Percentiles rank a stretch among this genome's conserved stretches.
Evolutionary conservation across 2,797 vertebrate species (phyloP).

Genomic region (Eulemur mongoz): DNA sequence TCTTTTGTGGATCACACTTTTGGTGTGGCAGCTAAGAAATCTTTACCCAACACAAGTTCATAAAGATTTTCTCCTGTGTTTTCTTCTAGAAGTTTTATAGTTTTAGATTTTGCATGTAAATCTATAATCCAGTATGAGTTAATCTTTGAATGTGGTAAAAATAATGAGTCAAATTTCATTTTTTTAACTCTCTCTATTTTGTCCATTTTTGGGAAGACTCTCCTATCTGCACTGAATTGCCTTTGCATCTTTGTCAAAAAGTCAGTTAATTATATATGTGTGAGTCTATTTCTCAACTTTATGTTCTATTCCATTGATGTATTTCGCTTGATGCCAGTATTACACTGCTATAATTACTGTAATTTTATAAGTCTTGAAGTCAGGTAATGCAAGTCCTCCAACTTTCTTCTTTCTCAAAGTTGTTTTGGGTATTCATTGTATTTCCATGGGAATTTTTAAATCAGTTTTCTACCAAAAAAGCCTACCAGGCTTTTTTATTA

Average conservation of each 20-base stretch:
- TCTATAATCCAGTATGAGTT: background rate
- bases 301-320: background rate
- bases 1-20: background rate
- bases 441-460: background rate
- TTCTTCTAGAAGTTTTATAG: background rate
- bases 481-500: background rate
- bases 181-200: background rate
- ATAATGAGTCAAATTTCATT: background rate
- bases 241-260: background rate
- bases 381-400: background rate
- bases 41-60: background rate
- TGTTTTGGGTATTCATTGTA: background rate
- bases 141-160: background rate
- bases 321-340: background rate
- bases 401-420: background rate
- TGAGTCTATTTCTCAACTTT: background rate
- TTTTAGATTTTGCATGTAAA: background rate
- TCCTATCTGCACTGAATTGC: background rate
- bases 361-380: background rate
- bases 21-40: background rate
- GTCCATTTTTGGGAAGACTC: background rate
- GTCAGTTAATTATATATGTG: background rate
- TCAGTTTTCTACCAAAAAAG: background rate
- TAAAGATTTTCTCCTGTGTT: background rate
- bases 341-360: background rate